phyloP scores from a whole-genome alignment of 2,888 invertebrate genomes.

The Eurytoma californica region DNA sequence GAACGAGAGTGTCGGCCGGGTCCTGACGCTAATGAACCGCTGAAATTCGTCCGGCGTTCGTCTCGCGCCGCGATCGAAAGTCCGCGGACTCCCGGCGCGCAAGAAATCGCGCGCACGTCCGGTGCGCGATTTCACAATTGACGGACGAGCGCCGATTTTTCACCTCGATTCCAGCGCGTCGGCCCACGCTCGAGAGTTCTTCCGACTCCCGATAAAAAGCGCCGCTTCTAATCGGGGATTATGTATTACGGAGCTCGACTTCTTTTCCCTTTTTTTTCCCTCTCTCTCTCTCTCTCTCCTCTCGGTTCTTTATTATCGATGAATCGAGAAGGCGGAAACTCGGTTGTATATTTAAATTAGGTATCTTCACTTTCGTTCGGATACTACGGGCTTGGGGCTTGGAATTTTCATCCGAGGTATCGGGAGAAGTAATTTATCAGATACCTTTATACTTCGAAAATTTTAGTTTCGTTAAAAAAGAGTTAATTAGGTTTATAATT shows the following conservation, averaged over 20 bases:
- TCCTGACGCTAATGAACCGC: conserved; percentile 50
- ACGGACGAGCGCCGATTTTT: conserved; percentile 16
- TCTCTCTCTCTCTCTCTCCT: not conserved
- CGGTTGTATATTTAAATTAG: conserved; percentile 23
- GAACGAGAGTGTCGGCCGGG: conserved; percentile 29
- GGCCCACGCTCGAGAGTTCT: not conserved
- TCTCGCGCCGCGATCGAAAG: conserved; percentile 28
- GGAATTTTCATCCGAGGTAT: no score
- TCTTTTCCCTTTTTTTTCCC: not conserved
- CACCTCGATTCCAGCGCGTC: conserved; percentile 6
- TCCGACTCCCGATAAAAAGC: not conserved
- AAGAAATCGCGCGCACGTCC: conserved; percentile 20
- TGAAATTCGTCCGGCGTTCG: conserved; percentile 52
- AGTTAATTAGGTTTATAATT: no score
- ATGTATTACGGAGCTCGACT: not conserved
- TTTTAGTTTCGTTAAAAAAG: no score
- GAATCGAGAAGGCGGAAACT: conserved; percentile 2
- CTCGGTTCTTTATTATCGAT: not conserved
- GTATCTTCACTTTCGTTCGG: conserved; percentile 17
- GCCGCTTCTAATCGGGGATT: conserved; percentile 6
- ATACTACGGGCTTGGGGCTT: no score
- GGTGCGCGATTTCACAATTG: conserved; percentile 22
- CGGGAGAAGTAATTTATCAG: no score
- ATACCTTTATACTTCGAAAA: no score
- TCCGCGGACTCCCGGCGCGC: not conserved